Evolutionary conservation across 1,140 invertebrate species (phyloP).

Genomic region (Trichonephila clavata): DNA sequence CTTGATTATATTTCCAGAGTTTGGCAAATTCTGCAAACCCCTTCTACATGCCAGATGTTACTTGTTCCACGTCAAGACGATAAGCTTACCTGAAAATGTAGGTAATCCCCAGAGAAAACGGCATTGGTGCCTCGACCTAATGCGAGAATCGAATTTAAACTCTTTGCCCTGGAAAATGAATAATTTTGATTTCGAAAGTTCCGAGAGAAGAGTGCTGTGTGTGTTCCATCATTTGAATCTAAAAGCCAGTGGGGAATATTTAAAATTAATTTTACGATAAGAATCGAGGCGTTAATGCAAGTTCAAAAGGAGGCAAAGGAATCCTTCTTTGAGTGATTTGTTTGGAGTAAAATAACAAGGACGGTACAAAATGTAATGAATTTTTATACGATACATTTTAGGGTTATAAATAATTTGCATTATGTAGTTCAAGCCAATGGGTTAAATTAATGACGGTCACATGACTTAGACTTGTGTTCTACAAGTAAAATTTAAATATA

Average conservation of each 20-base stretch:
- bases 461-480: too few relatives aligned
- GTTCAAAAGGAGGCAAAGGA: not conserved
- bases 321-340: not conserved
- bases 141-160: conserved; percentile 20
- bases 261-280: conserved; percentile 20
- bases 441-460: too few relatives aligned
- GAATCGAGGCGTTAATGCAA: not conserved
- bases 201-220: not conserved
- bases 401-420: too few relatives aligned
- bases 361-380: too few relatives aligned
- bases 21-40: not conserved
- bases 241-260: not conserved
- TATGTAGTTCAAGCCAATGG: too few relatives aligned
- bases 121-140: not conserved
- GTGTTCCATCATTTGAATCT: conserved; percentile 12
- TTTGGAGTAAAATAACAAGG: not conserved
- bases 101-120: not conserved
- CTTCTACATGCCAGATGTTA: conserved; percentile 19
- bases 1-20: conserved; percentile 9
- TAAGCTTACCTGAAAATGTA: not conserved
- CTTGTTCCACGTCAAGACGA: not conserved
- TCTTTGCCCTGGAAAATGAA: conserved; percentile 21
- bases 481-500: too few relatives aligned
- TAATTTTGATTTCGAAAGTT: conserved; percentile 30
- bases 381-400: too few relatives aligned